phyloP scores from a whole-genome alignment of 2,888 invertebrate genomes.

The Penaeus monodon region DNA sequence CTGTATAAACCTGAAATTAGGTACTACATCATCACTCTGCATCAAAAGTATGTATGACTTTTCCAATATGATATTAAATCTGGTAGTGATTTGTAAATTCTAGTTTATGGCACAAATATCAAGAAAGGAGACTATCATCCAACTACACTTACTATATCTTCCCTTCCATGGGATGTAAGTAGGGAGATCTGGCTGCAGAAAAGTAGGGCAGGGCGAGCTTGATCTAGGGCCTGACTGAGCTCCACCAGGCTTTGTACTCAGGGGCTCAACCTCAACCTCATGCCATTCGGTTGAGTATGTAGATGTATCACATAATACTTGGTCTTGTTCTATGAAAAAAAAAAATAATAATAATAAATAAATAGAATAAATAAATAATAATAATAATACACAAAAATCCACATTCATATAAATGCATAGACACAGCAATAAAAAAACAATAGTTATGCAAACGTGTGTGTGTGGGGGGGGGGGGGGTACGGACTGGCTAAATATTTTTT shows the following conservation, averaged over 20 bases:
- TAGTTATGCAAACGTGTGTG: neutral
- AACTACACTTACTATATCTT: slow-evolving; percentile 29
- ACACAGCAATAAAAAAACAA: neutral
- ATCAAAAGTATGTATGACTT: no score
- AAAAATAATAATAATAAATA: neutral
- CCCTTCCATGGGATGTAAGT: slow-evolving; percentile 27
- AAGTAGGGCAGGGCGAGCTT: slow-evolving; percentile 36
- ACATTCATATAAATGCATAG: neutral
- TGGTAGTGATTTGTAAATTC: no score
- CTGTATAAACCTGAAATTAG: slow-evolving; percentile 77
- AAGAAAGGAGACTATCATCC: neutral
- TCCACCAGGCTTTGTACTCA: slow-evolving; percentile 1
- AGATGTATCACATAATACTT: slow-evolving; percentile 13
- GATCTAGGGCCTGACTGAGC: slow-evolving; percentile 25
- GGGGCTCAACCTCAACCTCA: slow-evolving; percentile 53
- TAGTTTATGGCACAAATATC: no score
- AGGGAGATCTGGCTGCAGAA: slow-evolving; percentile 63
- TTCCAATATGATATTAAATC: no score
- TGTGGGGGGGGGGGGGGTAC: no score
- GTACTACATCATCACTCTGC: no score
- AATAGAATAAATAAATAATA: no score
- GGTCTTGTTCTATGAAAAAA: slow-evolving; percentile 46
- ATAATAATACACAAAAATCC: neutral
- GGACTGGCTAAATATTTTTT: no score
- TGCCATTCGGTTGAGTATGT: slow-evolving; percentile 54